Percentiles rank a stretch among this genome's conserved stretches.
Conservation (phyloP, 2,888 invertebrate species). For the Cataglyphis cursor region DNA sequence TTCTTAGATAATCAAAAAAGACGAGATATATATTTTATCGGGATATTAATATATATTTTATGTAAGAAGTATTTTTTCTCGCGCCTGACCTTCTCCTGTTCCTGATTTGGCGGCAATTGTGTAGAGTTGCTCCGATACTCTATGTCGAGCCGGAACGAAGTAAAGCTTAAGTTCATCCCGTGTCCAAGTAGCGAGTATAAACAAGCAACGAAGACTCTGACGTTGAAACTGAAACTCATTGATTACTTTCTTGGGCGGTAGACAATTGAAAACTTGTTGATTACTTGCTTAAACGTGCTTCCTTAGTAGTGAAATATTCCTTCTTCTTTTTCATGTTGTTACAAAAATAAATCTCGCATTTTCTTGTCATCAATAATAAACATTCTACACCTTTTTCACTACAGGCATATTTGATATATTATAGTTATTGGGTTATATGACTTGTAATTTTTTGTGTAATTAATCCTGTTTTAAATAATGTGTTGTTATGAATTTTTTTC, state of each 20-base stretch:
- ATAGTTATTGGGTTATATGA: not conserved
- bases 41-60: not conserved
- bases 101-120: not conserved
- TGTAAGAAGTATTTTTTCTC: not conserved
- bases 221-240: conserved; percentile 23
- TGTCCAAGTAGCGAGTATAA: conserved; percentile 37
- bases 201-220: conserved; percentile 25
- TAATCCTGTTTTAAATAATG: not conserved
- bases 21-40: not conserved
- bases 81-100: not conserved
- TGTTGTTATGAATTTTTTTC: not conserved
- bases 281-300: conserved; percentile 41
- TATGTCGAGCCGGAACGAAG: not conserved
- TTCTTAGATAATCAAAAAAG: not conserved
- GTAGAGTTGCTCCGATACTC: not conserved
- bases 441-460: not conserved
- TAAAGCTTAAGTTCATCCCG: conserved; percentile 8
- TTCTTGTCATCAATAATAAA: not conserved
- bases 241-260: conserved; percentile 42
- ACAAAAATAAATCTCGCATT: not conserved
- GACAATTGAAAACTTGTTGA: conserved; percentile 52
- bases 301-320: conserved; percentile 6
- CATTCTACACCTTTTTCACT: not conserved
- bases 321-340: not conserved
- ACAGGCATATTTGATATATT: not conserved